A percentile compares a stretch with the other conserved stretches of the same genome.
Conservation (phyloP, 2,888 invertebrate species). For the Drosophila ustulata region DNA sequence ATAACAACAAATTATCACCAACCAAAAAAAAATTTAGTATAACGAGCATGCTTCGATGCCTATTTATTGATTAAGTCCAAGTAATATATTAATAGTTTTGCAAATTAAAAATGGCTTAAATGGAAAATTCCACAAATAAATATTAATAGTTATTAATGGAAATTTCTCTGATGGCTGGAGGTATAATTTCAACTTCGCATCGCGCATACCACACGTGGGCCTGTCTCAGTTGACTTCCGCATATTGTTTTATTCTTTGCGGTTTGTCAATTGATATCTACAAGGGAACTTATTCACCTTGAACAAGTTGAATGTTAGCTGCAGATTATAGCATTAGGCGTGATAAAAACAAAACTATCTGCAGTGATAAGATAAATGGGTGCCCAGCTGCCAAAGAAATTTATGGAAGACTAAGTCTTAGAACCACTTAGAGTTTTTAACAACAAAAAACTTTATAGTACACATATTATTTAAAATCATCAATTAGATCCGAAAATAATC, state of each 20-base stretch:
- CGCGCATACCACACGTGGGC: constrained; percentile 18
- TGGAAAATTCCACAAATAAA: neutral
- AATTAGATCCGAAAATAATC: too few species aligned
- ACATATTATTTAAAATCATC: too few species aligned
- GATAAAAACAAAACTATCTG: constrained; percentile 36
- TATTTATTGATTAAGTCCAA: constrained; percentile 8
- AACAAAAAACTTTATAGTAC: neutral
- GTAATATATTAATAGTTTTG: constrained; percentile 10
- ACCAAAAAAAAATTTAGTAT: constrained; percentile 27
- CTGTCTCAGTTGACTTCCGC: constrained; percentile 25
- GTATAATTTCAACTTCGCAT: neutral
- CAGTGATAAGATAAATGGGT: constrained; percentile 40
- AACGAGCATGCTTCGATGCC: constrained; percentile 2
- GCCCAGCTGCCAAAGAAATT: constrained; percentile 8
- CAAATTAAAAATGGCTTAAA: neutral
- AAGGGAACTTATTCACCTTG: constrained; percentile 29
- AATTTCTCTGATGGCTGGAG: neutral
- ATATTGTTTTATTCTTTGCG: constrained; percentile 15
- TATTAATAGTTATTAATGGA: neutral
- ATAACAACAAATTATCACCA: constrained; percentile 59
- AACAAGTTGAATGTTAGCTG: constrained; percentile 11
- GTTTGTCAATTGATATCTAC: constrained; percentile 12
- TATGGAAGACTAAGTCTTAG: neutral
- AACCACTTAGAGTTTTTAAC: neutral
- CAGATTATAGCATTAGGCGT: constrained; percentile 10